Evolutionary conservation across 2,797 vertebrate species (phyloP).

Genomic region (Dallia pectoralis): DNA sequence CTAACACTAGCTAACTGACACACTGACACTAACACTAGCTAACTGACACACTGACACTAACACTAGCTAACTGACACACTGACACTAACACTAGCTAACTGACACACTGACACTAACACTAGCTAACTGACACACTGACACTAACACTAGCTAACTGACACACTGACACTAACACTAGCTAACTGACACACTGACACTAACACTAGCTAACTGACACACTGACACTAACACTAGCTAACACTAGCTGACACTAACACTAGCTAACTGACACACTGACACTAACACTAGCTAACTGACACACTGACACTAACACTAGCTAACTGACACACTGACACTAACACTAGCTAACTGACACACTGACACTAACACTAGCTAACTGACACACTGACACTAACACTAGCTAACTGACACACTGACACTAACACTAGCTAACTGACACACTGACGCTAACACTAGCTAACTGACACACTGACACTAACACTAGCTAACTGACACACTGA

Average conservation of each 20-base stretch:
- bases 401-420: neutral
- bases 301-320: neutral
- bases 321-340: neutral
- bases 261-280: conserved; percentile 25
- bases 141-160: conserved; percentile 3
- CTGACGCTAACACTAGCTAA: neutral
- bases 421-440: neutral
- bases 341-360: no score
- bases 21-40: neutral
- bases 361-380: conserved; percentile 1
- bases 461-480: neutral
- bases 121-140: conserved; percentile 10
- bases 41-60: neutral
- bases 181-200: neutral
- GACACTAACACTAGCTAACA: conserved; percentile 19
- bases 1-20: no score
- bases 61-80: neutral
- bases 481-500: no score
- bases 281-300: conserved; percentile 6
- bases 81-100: neutral
- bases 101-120: conserved; percentile 5
- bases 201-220: conserved; percentile 2
- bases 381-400: no score
- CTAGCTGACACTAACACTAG: neutral
- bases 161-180: conserved; percentile 8